phyloP scores from a whole-genome alignment of 2,888 invertebrate species.

The Buathra laborator region DNA sequence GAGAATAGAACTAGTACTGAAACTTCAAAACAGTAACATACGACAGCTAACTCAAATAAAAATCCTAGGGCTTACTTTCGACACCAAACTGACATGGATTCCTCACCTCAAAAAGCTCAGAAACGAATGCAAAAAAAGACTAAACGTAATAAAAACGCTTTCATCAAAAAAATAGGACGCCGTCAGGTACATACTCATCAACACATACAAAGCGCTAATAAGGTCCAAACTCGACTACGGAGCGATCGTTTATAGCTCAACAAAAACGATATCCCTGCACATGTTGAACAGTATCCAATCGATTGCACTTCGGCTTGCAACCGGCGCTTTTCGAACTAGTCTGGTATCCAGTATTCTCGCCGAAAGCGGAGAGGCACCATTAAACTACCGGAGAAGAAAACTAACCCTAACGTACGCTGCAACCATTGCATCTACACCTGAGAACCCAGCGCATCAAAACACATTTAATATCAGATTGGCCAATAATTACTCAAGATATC shows the following conservation, averaged over 20 bases:
- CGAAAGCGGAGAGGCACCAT: conserved; percentile 36
- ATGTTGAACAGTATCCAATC: conserved; percentile 11
- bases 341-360: conserved; percentile 42
- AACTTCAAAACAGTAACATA: not conserved
- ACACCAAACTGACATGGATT: conserved; percentile 49
- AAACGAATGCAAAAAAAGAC: conserved; percentile 51
- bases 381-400: conserved; percentile 43
- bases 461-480: not conserved
- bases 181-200: conserved; percentile 36
- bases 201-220: conserved; percentile 61
- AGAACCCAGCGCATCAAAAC: conserved; percentile 16
- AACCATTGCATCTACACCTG: conserved; percentile 22
- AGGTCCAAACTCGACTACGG: conserved; percentile 63
- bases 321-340: conserved; percentile 62
- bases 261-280: conserved; percentile 1
- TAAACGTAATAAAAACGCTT: conserved; percentile 64
- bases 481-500: not conserved
- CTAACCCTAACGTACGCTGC: conserved; percentile 9
- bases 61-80: conserved; percentile 43
- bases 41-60: not conserved
- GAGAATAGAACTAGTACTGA: conserved; percentile 9
- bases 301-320: conserved; percentile 31
- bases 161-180: conserved; percentile 60
- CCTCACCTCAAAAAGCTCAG: conserved; percentile 41
- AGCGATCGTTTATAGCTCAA: conserved; percentile 49